Percentiles rank a stretch among this genome's conserved stretches.
Evolutionary conservation across 1,140 invertebrate genomes (phyloP).

Genomic region (Holotrichia oblita): DNA sequence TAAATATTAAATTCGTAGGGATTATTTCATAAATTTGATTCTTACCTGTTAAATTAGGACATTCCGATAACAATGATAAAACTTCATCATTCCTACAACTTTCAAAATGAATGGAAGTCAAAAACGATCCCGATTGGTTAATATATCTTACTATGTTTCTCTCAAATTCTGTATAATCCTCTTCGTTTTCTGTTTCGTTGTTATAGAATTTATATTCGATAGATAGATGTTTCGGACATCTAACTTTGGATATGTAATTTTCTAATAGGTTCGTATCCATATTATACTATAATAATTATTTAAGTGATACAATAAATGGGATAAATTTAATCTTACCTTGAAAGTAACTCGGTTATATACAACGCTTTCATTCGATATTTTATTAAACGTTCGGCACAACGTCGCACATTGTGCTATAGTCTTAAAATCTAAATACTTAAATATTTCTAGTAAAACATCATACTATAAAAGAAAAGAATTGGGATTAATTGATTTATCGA

Average conservation of each 20-base stretch:
- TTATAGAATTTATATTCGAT: conserved; percentile 51
- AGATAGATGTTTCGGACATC: conserved; percentile 45
- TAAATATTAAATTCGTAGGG: not conserved
- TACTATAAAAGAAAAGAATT: conserved; percentile 44
- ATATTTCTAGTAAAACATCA: conserved; percentile 48
- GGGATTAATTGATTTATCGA: not conserved
- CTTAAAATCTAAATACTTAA: conserved; percentile 51
- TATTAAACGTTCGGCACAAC: conserved; percentile 50
- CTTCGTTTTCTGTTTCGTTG: conserved; percentile 42
- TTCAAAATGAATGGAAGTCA: conserved; percentile 49
- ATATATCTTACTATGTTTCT: conserved; percentile 47
- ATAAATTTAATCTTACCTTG: conserved; percentile 9
- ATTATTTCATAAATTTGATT: not conserved
- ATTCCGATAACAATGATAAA: conserved; percentile 46
- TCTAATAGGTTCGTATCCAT: conserved; percentile 49
- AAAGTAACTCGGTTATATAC: conserved; percentile 45
- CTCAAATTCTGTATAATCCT: conserved; percentile 49
- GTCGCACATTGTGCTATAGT: conserved; percentile 48
- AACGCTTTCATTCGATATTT: conserved; percentile 48
- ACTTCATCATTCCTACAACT: conserved; percentile 50
- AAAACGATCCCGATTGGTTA: conserved; percentile 49
- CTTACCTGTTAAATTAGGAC: conserved; percentile 48
- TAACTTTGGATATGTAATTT: conserved; percentile 49
- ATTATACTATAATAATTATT: conserved; percentile 49
- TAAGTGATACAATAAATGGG: not conserved